These are phyloP conservation scores for Drosophila ambigua DNA, from an alignment of 1,140 invertebrate species.

Conservation along the genomic window DNA sequence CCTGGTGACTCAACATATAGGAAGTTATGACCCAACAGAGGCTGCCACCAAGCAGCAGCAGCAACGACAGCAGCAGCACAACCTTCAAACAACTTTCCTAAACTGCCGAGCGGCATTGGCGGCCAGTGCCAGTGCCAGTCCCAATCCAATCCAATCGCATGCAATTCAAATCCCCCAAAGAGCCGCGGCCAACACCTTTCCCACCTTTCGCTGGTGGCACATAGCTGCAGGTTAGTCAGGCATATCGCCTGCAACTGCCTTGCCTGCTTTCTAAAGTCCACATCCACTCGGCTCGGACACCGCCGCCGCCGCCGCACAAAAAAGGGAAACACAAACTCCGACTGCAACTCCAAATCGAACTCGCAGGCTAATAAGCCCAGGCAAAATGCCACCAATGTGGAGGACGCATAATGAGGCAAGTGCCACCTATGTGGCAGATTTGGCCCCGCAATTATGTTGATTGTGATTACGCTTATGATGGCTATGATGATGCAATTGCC, in stretches of 20 bases:
- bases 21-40: slow-evolving; percentile 58
- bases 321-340: slow-evolving; percentile 34
- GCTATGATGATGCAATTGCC: slow-evolving; percentile 48
- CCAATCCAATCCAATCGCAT: slow-evolving; percentile 26
- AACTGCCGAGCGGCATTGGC: slow-evolving; percentile 25
- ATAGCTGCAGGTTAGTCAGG: slow-evolving; percentile 73
- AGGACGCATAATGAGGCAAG: not conserved
- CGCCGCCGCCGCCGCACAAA: not conserved
- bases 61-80: slow-evolving; percentile 9
- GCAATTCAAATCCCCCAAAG: slow-evolving; percentile 39
- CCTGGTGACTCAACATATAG: slow-evolving; percentile 4
- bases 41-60: not conserved
- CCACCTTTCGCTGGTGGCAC: slow-evolving; percentile 68
- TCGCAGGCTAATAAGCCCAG: slow-evolving; percentile 60
- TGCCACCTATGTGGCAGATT: slow-evolving; percentile 70
- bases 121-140: no score
- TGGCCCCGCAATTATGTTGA: slow-evolving; percentile 26
- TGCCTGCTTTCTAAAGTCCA: slow-evolving; percentile 41
- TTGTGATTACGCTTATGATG: not conserved
- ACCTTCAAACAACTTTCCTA: slow-evolving; percentile 75
- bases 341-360: not conserved
- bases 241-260: slow-evolving; percentile 51
- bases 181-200: slow-evolving; percentile 64
- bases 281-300: not conserved
- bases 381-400: not conserved